These are phyloP conservation scores for Agrilus cyanescens DNA, from an alignment of 2,888 invertebrate species.

Conservation along the genomic window DNA sequence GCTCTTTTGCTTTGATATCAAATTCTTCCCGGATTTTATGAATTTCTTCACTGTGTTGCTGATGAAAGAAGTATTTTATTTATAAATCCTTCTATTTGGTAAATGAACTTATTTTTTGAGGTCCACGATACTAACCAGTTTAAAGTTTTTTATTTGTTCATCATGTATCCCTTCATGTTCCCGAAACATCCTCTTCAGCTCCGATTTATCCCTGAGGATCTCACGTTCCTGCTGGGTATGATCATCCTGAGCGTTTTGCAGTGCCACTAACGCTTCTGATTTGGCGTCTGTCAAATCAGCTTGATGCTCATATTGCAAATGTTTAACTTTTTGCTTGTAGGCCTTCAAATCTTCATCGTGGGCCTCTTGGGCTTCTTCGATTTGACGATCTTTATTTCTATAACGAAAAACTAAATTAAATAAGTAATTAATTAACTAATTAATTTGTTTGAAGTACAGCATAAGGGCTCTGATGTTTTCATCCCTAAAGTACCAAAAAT, in stretches of 20 bases:
- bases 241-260: constrained; percentile 76
- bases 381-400: constrained; percentile 70
- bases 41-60: constrained; percentile 37
- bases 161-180: constrained; percentile 60
- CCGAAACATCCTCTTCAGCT: constrained; percentile 51
- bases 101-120: neutral
- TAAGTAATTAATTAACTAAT: no score
- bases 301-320: constrained; percentile 84
- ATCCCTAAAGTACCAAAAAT: no score
- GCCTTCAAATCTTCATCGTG: constrained; percentile 81
- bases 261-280: constrained; percentile 69
- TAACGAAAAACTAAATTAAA: neutral
- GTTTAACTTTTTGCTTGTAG: constrained; percentile 87
- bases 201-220: constrained; percentile 60
- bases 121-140: constrained; percentile 40
- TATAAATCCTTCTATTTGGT: constrained; percentile 25
- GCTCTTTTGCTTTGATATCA: constrained; percentile 53
- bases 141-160: constrained; percentile 59
- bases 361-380: constrained; percentile 76
- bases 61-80: constrained; percentile 9
- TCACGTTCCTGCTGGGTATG: constrained; percentile 65
- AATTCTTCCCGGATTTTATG: constrained; percentile 51
- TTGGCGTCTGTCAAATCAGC: constrained; percentile 72
- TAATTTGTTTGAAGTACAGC: no score
- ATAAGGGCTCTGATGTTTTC: no score